Base-by-base conservation (phyloP, 2,113 vertebrate genomes). In the Calonectris borealis region DNA sequence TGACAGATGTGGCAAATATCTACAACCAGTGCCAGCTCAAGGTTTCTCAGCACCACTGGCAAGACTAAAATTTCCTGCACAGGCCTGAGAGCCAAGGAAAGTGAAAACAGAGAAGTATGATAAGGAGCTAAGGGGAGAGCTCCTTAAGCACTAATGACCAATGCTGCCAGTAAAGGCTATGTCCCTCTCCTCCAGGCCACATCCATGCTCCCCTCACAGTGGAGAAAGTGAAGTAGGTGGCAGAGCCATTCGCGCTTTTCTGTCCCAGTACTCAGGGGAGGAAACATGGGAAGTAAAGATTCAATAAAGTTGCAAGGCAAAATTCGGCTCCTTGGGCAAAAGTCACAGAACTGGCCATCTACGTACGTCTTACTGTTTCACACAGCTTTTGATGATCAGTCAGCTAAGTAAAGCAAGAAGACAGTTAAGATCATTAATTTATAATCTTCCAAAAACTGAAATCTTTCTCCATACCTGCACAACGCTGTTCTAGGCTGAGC, bases 391-490 rank as follows among this genome's bases (percentile, higher is more conserved):
- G 25, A 42, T 19, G 38, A 36, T 40, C 9, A n/a, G 3, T 55
- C n/a, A 90, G 55, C 16, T 64, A 38, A 71, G 29, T 4, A 69
- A 94, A 71, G 61, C 42, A 87, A 65, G 51, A 62, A 34, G 9
- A 83, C 20, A 48, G 13, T 44, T 54, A 49, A 54, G 11, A 70
- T 20, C 10, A 85, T 29, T 12, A 55, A 65, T 7, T 32, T 1
- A 52, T 68, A 89, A 83, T 68, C 80, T 49, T 90, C 13, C 32
- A 38, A 86, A 85, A 85, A 5, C 64, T 13, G 62, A 36, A 44
- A 7, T 60, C 42, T 36, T 26, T 68, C 57, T 52, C 40, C 70
- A 29, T 94, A 97, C 97, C 97, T 98, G 49, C 92, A 95, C 34
- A 85, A 84, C 0, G 34, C 46, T 32, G 68, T 7, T 75, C 85